Conservation (phyloP, 2,113 vertebrate species). For the Notarius quadriscutis region DNA sequence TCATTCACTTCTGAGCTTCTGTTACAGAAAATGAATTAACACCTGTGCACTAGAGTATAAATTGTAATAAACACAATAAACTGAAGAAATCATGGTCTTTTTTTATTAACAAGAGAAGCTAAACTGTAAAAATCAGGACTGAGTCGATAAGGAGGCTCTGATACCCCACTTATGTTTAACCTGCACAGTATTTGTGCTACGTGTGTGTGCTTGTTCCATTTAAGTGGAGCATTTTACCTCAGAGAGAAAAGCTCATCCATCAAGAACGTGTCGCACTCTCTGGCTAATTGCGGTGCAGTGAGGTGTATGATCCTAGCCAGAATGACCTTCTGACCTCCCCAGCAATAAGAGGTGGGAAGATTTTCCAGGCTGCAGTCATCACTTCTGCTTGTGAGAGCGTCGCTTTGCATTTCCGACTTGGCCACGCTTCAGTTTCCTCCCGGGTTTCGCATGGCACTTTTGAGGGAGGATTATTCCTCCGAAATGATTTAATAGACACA, state of each 20-base stretch:
- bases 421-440: constrained; percentile 44
- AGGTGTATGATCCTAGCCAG: background rate
- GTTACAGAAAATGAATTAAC: background rate
- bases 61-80: background rate
- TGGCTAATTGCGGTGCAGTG: constrained; percentile 1
- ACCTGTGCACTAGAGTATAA: background rate
- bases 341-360: constrained; percentile 7
- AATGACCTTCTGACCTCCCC: constrained; percentile 17
- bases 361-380: background rate
- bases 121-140: background rate
- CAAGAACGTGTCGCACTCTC: background rate
- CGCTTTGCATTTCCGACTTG: constrained; percentile 18
- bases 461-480: constrained; percentile 47
- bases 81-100: background rate
- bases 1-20: background rate
- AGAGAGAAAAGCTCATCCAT: background rate
- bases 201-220: background rate
- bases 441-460: constrained; percentile 45
- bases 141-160: background rate
- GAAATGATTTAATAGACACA: constrained; percentile 51
- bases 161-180: background rate
- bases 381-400: background rate
- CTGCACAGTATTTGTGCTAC: background rate
- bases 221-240: background rate
- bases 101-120: background rate